Evolutionary conservation across 2,113 vertebrate genomes (phyloP).

Genomic region (Oncorhynchus nerka): DNA sequence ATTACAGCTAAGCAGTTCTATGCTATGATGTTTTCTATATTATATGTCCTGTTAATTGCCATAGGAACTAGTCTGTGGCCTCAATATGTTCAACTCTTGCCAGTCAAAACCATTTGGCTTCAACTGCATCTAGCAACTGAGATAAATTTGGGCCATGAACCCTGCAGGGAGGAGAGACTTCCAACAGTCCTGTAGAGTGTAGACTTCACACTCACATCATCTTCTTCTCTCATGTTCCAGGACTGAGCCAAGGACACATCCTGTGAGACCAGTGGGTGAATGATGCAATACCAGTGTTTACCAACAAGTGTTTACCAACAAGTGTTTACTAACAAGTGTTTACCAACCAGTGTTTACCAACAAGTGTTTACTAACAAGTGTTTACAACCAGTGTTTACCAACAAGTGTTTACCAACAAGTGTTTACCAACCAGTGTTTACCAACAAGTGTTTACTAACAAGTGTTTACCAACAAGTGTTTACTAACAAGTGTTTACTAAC

Average conservation of each 20-base stretch:
- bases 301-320: neutral
- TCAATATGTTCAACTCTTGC: too few relatives aligned
- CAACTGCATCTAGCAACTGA: neutral
- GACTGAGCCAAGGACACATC: neutral
- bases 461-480: conserved; percentile 1
- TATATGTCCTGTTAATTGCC: too few relatives aligned
- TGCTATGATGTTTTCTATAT: too few relatives aligned
- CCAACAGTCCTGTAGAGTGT: neutral
- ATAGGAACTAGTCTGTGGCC: too few relatives aligned
- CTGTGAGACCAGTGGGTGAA: neutral
- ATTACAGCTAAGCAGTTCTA: too few relatives aligned
- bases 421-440: neutral
- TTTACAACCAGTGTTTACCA: neutral
- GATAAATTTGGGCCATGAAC: neutral
- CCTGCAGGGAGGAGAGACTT: neutral
- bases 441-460: neutral
- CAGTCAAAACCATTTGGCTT: neutral
- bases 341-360: neutral
- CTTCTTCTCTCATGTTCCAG: neutral
- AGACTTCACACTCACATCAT: conserved; percentile 2
- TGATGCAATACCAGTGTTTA: conserved; percentile 19
- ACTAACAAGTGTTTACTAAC: neutral
- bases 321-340: too few relatives aligned
- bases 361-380: neutral
- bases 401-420: too few relatives aligned